Percentiles rank a stretch among this genome's conserved stretches.
phyloP scores from a whole-genome alignment of 2,797 vertebrate genomes.

The Cichlasoma orientale region DNA sequence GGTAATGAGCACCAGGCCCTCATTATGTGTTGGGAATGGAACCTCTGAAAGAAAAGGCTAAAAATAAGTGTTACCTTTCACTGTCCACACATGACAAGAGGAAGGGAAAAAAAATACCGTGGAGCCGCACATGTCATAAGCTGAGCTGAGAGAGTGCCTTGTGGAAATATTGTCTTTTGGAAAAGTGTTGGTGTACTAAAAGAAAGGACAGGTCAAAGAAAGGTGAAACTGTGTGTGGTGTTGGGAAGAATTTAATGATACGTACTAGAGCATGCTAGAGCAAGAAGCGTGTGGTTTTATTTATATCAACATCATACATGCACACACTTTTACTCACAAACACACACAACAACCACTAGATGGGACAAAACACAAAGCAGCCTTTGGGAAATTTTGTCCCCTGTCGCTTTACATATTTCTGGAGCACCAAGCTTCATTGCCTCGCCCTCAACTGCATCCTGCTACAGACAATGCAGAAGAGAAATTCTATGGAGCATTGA shows the following conservation, averaged over 20 bases:
- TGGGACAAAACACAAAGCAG: constrained; percentile 7
- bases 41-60: constrained; percentile 56
- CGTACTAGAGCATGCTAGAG: neutral
- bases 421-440: constrained; percentile 31
- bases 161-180: constrained; percentile 35
- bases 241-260: constrained; percentile 54
- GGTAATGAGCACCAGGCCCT: constrained; percentile 76
- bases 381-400: constrained; percentile 50
- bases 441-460: constrained; percentile 19
- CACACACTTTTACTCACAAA: neutral
- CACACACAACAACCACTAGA: constrained; percentile 7
- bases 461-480: constrained; percentile 17
- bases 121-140: constrained; percentile 16
- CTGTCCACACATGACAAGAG: constrained; percentile 54
- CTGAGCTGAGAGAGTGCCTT: neutral
- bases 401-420: constrained; percentile 62
- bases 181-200: constrained; percentile 22
- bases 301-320: constrained; percentile 21
- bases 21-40: constrained; percentile 72
- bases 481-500: constrained; percentile 26
- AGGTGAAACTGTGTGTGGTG: constrained; percentile 29
- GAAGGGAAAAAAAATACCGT: constrained; percentile 4
- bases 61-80: constrained; percentile 74
- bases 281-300: constrained; percentile 9
- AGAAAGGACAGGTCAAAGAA: constrained; percentile 46